Evolutionary conservation across 1,140 invertebrate species (phyloP), one percentile per base, ranked within the genome.

Genomic region (Littorina saxatilis): DNA sequence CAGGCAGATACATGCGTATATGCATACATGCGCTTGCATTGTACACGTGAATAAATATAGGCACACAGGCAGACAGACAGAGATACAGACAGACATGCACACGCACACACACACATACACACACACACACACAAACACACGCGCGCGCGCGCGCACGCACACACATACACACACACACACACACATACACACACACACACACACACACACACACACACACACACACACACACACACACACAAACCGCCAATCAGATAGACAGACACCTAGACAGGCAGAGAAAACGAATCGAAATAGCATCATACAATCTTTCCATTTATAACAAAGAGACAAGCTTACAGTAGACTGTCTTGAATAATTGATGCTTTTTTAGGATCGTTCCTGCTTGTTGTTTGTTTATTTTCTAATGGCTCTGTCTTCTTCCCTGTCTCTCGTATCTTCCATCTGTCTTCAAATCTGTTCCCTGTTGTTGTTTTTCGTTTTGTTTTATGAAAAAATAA

Each of bases 161-260:
- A 58, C 55, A 58, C 55, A 58, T 27, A 58, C 55, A 58, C 55
- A 58, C 55, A 5, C 55, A 5, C 55, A 5, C 55, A 58, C 55
- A 58, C 55, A 58, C 55, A 58, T 27, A 58, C 55, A 58, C 4
- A 58, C 55, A 58, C 55, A 58, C 55, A 58, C 55, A 58, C 55
- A 58, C 55, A 58, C 55, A 58, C 55, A 58, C 55, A 58, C 55
- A 58, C 55, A 58, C 55, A 58, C 55, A 58, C 55, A 58, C 55
- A 58, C 55, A 58, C 55, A 58, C 55, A 58, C 55, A 58, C 55
- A 58, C 55, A 58, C 55, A 58, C 55, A 58, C 55, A 58, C 55
- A 58, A 20, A 58, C 55, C 23, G 20, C 23, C 47, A 11, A 20
- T 50, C 20, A 50, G 47, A 20, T 20, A 50, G 7, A 50, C 47